Conservation (phyloP, 2,888 invertebrate genomes). For the Agapostemon virescens region DNA sequence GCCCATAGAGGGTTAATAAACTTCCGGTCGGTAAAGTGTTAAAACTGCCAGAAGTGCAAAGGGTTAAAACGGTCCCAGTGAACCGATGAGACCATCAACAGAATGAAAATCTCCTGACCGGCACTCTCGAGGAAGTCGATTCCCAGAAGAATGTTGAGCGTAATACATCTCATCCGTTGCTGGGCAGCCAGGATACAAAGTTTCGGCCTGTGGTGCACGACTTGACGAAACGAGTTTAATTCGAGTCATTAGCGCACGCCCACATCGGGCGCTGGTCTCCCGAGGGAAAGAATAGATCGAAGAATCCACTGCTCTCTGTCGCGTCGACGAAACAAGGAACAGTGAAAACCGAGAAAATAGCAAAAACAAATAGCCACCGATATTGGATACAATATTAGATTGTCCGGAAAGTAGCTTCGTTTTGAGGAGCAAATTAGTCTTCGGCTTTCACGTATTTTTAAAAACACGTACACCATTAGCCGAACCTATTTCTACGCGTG, state of each 20-base stretch:
- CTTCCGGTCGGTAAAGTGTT: no score
- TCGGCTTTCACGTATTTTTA: no score
- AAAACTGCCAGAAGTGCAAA: no score
- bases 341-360: constrained; percentile 23
- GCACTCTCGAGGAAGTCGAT: neutral
- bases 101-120: neutral
- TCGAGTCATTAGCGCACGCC: constrained; percentile 73
- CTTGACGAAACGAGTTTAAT: constrained; percentile 73
- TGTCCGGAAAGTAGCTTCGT: no score
- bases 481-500: no score
- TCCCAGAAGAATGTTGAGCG: constrained; percentile 27
- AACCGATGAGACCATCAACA: neutral
- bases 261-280: constrained; percentile 60
- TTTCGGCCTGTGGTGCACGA: constrained; percentile 46
- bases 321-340: constrained; percentile 8
- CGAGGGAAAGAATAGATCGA: constrained; percentile 22
- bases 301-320: neutral
- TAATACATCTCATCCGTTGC: constrained; percentile 34
- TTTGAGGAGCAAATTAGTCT: no score
- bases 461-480: no score
- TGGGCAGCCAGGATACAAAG: constrained; percentile 32
- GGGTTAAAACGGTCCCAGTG: neutral
- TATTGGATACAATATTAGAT: no score
- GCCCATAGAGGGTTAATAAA: no score
- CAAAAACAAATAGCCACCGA: no score